phyloP scores from a whole-genome alignment of 2,888 invertebrate genomes.

The Empis livida region DNA sequence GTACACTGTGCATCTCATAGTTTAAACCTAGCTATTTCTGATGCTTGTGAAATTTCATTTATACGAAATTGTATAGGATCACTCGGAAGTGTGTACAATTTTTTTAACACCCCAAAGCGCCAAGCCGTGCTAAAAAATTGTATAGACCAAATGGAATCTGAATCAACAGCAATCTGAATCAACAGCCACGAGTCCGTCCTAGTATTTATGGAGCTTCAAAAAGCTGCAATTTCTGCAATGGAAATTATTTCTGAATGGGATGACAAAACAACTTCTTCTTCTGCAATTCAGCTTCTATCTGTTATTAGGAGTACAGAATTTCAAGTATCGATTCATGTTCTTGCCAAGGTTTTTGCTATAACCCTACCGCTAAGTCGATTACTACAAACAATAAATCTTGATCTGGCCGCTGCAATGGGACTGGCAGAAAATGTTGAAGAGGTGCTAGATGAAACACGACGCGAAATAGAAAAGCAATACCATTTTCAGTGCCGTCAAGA shows the following conservation, averaged over 20 bases:
- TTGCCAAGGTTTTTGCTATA: neutral
- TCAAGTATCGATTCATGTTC: neutral
- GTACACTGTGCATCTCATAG: constrained; percentile 18
- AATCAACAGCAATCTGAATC: neutral
- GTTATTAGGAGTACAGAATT: neutral
- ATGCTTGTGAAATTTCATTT: constrained; percentile 13
- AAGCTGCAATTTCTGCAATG: neutral
- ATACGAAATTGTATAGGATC: constrained; percentile 16
- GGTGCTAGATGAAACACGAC: neutral
- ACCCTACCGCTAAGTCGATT: neutral
- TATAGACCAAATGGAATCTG: neutral
- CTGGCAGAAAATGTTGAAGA: neutral
- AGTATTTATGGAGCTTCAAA: neutral
- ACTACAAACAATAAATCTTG: neutral
- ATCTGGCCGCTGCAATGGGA: neutral
- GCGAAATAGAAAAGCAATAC: neutral
- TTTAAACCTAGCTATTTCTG: constrained; percentile 5
- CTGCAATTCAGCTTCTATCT: neutral
- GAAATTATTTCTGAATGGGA: neutral
- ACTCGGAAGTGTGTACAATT: no score
- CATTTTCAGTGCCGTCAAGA: neutral
- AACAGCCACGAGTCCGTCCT: neutral
- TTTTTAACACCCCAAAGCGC: constrained; percentile 2
- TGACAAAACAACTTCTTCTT: constrained; percentile 1
- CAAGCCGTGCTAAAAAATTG: constrained; percentile 1